phyloP scores from a whole-genome alignment of 2,113 vertebrate genomes.

The Myotis davidii region DNA sequence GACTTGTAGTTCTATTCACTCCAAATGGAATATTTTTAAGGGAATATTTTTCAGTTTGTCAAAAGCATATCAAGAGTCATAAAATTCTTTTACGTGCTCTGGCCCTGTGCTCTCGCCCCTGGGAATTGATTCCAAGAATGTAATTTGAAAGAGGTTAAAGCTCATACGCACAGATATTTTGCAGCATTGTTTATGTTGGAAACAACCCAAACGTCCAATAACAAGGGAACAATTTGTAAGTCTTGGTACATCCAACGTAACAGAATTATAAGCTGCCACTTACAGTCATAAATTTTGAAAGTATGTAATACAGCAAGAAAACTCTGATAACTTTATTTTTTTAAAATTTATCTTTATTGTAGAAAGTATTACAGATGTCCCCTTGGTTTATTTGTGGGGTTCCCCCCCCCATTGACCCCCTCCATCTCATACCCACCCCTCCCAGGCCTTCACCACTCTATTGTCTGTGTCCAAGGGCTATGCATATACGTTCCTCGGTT shows the following conservation, averaged over 20 bases:
- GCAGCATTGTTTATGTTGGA: slow-evolving; percentile 52
- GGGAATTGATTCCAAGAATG: slow-evolving; percentile 59
- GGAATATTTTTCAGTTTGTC: slow-evolving; percentile 43
- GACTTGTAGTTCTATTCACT: background rate
- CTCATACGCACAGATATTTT: slow-evolving; percentile 21
- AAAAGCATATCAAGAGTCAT: slow-evolving; percentile 59
- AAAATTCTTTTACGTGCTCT: slow-evolving; percentile 53
- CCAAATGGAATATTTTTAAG: slow-evolving; percentile 48
- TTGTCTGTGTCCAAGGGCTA: no score
- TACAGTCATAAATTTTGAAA: background rate
- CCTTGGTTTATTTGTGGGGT: no score
- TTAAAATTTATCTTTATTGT: no score
- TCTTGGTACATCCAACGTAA: slow-evolving; percentile 33
- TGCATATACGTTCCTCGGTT: no score
- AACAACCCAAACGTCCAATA: slow-evolving; percentile 19
- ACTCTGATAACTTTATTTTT: background rate
- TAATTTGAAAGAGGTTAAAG: slow-evolving; percentile 62
- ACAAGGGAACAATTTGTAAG: slow-evolving; percentile 3
- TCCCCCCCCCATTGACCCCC: no score
- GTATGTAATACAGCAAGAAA: background rate
- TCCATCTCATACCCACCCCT: no score
- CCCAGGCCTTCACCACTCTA: no score
- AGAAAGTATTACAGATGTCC: no score
- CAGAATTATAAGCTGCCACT: slow-evolving; percentile 22
- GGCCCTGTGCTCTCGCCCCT: background rate